phyloP scores from a whole-genome alignment of 2,888 invertebrate species.

The Pollenia amentaria region DNA sequence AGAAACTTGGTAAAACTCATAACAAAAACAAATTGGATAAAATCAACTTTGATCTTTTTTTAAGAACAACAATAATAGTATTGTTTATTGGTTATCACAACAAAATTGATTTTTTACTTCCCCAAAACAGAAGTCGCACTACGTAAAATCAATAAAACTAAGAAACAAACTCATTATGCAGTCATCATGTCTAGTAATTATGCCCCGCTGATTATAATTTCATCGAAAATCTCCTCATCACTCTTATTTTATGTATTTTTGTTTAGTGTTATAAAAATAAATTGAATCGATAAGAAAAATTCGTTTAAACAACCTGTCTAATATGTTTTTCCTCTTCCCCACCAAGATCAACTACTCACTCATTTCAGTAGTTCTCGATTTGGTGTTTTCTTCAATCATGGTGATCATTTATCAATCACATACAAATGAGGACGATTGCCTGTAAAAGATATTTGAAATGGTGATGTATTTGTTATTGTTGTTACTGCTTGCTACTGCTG shows the following conservation, averaged over 20 bases:
- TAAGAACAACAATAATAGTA: constrained; percentile 1
- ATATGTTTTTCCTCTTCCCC: constrained; percentile 6
- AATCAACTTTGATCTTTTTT: constrained; percentile 66
- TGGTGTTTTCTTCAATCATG: constrained; percentile 60
- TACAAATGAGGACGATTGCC: constrained; percentile 49
- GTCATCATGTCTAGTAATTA: constrained; percentile 69
- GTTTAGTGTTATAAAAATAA: constrained; percentile 49
- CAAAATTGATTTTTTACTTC: constrained; percentile 8
- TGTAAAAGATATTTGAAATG: constrained; percentile 27
- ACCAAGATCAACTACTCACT: constrained; percentile 40
- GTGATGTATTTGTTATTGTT: background rate
- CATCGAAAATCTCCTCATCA: constrained; percentile 23
- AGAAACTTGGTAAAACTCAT: constrained; percentile 56
- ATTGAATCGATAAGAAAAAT: constrained; percentile 50
- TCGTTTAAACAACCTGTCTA: constrained; percentile 47
- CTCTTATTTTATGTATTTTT: constrained; percentile 27
- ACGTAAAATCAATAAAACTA: constrained; percentile 50
- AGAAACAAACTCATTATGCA: constrained; percentile 65
- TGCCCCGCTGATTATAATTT: constrained; percentile 60
- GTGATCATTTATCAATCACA: constrained; percentile 66
- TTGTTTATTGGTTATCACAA: constrained; percentile 33
- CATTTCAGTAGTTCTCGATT: constrained; percentile 17
- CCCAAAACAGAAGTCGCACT: constrained; percentile 39
- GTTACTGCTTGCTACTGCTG: background rate
- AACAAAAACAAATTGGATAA: constrained; percentile 40